A percentile compares a stretch with the other conserved stretches of the same genome.
Conservation (phyloP, 2,797 vertebrate genomes). For the Sebastes oblongus region DNA sequence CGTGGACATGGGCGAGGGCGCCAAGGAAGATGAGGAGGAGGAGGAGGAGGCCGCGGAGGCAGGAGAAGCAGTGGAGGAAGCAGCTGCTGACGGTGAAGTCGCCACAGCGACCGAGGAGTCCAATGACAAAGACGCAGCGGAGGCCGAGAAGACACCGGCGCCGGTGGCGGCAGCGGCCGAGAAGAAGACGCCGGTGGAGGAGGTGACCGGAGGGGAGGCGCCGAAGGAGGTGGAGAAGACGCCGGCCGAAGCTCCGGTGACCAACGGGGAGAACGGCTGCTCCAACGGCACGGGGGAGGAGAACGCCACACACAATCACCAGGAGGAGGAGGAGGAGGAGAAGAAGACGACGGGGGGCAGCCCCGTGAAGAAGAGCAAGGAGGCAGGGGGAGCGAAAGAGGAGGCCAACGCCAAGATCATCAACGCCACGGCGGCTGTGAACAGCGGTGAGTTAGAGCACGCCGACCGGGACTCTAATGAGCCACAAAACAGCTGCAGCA, state of each 20-base stretch:
- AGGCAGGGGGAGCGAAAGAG: conserved; percentile 72
- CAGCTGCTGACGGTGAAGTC: conserved; percentile 53
- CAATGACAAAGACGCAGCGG: conserved; percentile 46
- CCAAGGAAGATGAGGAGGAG: conserved; percentile 66
- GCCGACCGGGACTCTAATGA: conserved; percentile 54
- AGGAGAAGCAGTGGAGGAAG: conserved; percentile 43
- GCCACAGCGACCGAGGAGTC: conserved; percentile 50
- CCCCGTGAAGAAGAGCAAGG: conserved; percentile 77
- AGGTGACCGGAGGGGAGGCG: conserved; percentile 29
- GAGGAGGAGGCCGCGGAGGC: conserved; percentile 14
- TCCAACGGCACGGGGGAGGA: conserved; percentile 75
- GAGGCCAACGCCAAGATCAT: conserved; percentile 82
- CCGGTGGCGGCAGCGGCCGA: rapidly evolving
- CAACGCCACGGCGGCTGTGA: conserved; percentile 72
- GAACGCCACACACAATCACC: conserved; percentile 75
- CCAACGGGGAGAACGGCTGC: conserved; percentile 82
- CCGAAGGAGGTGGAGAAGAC: conserved; percentile 47
- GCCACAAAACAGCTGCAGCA: conserved; percentile 43
- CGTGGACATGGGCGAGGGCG: conserved; percentile 75
- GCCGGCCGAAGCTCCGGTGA: conserved; percentile 58
- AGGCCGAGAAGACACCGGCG: neutral
- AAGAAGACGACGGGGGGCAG: conserved; percentile 63
- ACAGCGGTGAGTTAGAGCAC: conserved; percentile 83
- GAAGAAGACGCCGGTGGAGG: conserved; percentile 12
- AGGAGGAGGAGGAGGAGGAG: conserved; percentile 72